These are phyloP conservation scores for Antedon bifida DNA, from an alignment of 35 echinoderm and acorn worm species.

Conservation along the genomic window DNA sequence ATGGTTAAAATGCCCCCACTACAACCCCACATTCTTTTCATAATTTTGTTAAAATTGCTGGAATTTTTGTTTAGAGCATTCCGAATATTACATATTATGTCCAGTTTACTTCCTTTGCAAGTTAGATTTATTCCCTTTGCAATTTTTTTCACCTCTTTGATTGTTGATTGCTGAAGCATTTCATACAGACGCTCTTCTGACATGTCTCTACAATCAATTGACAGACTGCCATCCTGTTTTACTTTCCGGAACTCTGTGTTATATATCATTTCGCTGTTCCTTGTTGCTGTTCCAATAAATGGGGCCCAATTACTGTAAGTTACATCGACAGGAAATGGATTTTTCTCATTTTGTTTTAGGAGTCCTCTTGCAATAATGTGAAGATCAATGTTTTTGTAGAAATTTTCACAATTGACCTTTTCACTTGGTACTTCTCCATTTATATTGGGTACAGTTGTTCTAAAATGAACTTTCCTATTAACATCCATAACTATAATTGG, in stretches of 20 bases:
- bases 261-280: not conserved
- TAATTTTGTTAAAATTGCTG: slow-evolving; percentile 13
- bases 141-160: not conserved
- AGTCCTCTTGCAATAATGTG: slow-evolving; percentile 8
- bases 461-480: slow-evolving; percentile 21
- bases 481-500: slow-evolving; percentile 27
- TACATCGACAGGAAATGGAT: slow-evolving; percentile 10
- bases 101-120: slow-evolving; percentile 14
- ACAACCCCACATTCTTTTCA: slow-evolving; percentile 7
- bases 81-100: not conserved
- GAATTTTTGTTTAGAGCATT: not conserved
- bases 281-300: not conserved
- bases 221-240: not conserved
- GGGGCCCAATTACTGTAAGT: slow-evolving; percentile 10
- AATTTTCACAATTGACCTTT: slow-evolving; percentile 5
- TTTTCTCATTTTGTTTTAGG: not conserved
- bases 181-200: slow-evolving; percentile 14
- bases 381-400: slow-evolving; percentile 8
- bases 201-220: slow-evolving; percentile 1
- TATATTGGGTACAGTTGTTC: not conserved
- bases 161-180: not conserved
- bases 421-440: slow-evolving; percentile 12
- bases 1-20: slow-evolving; percentile 8
- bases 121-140: not conserved
- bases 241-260: slow-evolving; percentile 26